These are phyloP conservation scores for Acanthisitta chloris DNA, from an alignment of 2,113 vertebrate species.

Conservation along the genomic window DNA sequence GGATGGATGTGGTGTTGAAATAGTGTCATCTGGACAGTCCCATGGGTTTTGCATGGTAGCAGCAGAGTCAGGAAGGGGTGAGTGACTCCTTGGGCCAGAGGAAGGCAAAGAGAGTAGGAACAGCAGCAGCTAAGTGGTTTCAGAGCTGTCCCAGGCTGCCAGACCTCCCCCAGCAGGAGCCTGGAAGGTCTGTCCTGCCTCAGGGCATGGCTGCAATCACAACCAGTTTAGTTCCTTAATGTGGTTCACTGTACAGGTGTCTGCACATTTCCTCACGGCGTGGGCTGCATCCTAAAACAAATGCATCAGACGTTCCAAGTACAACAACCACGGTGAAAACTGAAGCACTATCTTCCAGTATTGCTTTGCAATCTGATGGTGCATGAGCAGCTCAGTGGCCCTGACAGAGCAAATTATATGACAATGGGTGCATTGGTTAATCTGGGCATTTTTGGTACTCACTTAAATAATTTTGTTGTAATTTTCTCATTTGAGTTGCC, in stretches of 20 bases:
- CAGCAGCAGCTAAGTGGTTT: neutral
- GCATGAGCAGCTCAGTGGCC: neutral
- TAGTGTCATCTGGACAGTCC: neutral
- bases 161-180: accelerated
- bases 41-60: neutral
- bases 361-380: neutral
- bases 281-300: neutral
- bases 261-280: neutral
- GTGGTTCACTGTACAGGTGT: neutral
- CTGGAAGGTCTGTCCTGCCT: neutral
- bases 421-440: neutral
- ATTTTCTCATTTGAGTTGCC: neutral
- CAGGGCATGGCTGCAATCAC: neutral
- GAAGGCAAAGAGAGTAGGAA: neutral
- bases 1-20: neutral
- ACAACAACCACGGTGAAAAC: neutral
- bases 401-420: neutral
- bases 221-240: neutral
- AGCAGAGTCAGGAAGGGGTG: neutral
- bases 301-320: neutral
- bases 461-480: neutral
- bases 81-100: neutral
- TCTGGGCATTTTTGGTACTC: neutral
- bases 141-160: neutral
- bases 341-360: neutral